Evolutionary conservation across 2,888 invertebrate genomes (phyloP).

Genomic region (Eupsilia transversa): DNA sequence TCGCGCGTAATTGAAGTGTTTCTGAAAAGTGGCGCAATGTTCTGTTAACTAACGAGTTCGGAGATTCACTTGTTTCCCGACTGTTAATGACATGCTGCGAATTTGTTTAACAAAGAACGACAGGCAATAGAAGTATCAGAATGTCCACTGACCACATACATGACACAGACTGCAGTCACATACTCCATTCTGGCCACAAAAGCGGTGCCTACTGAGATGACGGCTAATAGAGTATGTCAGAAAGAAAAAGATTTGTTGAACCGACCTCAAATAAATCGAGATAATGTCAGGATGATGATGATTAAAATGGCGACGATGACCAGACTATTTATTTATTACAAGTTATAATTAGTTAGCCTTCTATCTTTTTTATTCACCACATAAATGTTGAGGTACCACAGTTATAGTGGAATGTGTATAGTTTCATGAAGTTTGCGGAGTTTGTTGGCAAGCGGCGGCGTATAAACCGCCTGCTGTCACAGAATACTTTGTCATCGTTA

Average conservation of each 20-base stretch:
- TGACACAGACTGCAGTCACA: background rate
- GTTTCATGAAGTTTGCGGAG: constrained; percentile 38
- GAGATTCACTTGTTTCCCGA: constrained; percentile 18
- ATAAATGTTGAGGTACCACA: constrained; percentile 7
- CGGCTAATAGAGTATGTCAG: background rate
- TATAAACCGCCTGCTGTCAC: constrained; percentile 33
- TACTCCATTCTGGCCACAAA: background rate
- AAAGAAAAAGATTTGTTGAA: background rate
- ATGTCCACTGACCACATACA: background rate
- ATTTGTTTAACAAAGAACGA: constrained; percentile 10
- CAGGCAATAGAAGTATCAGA: background rate
- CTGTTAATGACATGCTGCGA: constrained; percentile 25
- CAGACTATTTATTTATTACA: background rate
- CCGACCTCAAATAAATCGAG: background rate
- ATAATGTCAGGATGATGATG: background rate
- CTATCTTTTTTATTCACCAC: background rate
- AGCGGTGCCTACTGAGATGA: background rate
- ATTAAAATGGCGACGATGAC: too few species aligned
- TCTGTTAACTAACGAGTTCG: constrained; percentile 14
- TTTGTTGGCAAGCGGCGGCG: constrained; percentile 43
- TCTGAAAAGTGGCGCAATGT: constrained; percentile 24
- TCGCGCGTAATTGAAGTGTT: constrained; percentile 21
- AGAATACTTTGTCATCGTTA: constrained; percentile 60
- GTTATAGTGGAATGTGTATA: constrained; percentile 12
- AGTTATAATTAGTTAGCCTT: background rate